Evolutionary conservation across 2,113 vertebrate species (phyloP), one percentile per base, ranked within the genome.

Genomic region (Catharus fuscescens): DNA sequence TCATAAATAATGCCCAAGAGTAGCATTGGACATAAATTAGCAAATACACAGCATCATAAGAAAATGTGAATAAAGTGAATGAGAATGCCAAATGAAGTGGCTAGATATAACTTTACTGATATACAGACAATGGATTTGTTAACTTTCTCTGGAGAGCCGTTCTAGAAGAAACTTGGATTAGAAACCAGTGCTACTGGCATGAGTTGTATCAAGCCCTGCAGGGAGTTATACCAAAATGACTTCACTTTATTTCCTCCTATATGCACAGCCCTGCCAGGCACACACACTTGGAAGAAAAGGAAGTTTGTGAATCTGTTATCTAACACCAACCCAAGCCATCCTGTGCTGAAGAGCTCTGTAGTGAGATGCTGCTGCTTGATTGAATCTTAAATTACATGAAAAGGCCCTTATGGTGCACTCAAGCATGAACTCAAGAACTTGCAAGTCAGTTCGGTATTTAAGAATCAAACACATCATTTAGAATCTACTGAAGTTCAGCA

Each of bases 361-460:
- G 50, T 67, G 85, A 93, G 82, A 66, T 74, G 47, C 32, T 80
- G 77, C 45, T 93, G 72, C 84, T 93, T 90, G 79, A 94, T 24
- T 92, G 79, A 89, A 56, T 85, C 47, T 93, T 77, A 94, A 86
- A 88, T 87, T 89, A 82, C 29, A 71, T 62, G 26, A 87, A 87
- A 94, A 96, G 47, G 54, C 69, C 65, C 80, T 97, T 93, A 71
- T 50, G 72, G 57, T 88, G 70, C 81, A 67, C 93, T 93, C 71
- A 77, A 77, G 50, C 38, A 47, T 86, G 65, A 95, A 76, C 88
- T 94, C 87, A 82, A 95, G 94, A 81, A 72, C 72, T 86, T 86
- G 71, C 57, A 81, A 96, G 94, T 90, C 72, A 80, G 81, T 93
- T 92, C 2, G 0, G 77, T 94, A 71, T 94, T 97, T 95, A 93